These are phyloP conservation scores for Neelides sp. DNA, from an alignment of 1,140 invertebrate species.

Conservation along the genomic window DNA sequence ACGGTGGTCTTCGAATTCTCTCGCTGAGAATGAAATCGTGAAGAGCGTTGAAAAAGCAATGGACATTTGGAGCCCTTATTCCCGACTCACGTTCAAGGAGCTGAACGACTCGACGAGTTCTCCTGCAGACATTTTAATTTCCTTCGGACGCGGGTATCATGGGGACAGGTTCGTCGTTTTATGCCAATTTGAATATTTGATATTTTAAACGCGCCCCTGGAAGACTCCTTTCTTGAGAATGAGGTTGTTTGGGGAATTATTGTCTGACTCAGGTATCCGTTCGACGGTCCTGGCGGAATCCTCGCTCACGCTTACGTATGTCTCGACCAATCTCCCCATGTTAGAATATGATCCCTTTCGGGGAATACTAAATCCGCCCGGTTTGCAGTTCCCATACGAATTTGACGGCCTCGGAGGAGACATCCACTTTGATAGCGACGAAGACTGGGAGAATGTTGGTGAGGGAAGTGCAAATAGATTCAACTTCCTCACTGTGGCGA, in stretches of 20 bases:
- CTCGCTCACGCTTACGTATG: constrained; percentile 87
- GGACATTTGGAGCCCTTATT: constrained; percentile 49
- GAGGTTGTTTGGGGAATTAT: no score
- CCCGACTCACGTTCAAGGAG: constrained; percentile 43
- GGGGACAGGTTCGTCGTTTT: constrained; percentile 48
- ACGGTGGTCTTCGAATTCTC: constrained; percentile 51
- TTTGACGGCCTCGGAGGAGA: constrained; percentile 56
- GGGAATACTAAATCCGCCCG: no score
- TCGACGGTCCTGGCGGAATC: constrained; percentile 73
- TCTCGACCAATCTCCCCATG: no score
- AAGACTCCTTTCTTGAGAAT: no score
- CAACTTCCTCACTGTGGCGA: constrained; percentile 74
- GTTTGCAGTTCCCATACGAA: constrained; percentile 73
- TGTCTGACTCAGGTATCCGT: constrained; percentile 50
- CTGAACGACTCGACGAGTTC: constrained; percentile 16
- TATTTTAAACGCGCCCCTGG: no score
- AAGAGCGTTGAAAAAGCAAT: constrained; percentile 44
- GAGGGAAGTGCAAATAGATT: constrained; percentile 41
- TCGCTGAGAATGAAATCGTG: constrained; percentile 40
- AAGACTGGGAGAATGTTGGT: constrained; percentile 36
- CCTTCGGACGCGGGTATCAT: constrained; percentile 48
- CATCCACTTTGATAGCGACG: constrained; percentile 83
- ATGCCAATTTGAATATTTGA: no score
- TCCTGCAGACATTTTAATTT: constrained; percentile 51
- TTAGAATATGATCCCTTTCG: no score